Evolutionary conservation across 1,140 invertebrate genomes (phyloP).

Genomic region (Rhynchophorus ferrugineus): DNA sequence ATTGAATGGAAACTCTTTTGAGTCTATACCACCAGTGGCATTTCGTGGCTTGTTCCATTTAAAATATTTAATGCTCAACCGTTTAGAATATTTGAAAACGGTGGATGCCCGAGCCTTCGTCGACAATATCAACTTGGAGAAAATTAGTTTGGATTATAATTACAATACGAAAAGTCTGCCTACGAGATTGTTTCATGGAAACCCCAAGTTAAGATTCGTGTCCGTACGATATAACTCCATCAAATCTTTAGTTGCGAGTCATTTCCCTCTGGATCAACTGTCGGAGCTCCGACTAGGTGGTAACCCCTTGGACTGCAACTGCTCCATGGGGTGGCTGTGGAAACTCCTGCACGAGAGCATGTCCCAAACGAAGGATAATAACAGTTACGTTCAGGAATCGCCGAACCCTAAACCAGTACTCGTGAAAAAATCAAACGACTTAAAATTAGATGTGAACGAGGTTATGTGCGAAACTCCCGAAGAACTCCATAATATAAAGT

Average conservation of each 20-base stretch:
- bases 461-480: conserved; percentile 49
- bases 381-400: conserved; percentile 26
- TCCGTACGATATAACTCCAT: conserved; percentile 65
- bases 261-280: conserved; percentile 70
- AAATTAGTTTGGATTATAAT: conserved; percentile 69
- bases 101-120: conserved; percentile 71
- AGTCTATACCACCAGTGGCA: conserved; percentile 58
- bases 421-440: conserved; percentile 19
- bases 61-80: conserved; percentile 61
- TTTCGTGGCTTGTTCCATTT: conserved; percentile 75
- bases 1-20: conserved; percentile 69
- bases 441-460: conserved; percentile 41
- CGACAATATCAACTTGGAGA: conserved; percentile 75
- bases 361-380: conserved; percentile 28
- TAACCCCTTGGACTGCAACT: conserved; percentile 81
- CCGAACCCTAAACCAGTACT: conserved; percentile 14
- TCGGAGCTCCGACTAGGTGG: conserved; percentile 63
- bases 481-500: conserved; percentile 42
- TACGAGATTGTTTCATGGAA: conserved; percentile 64
- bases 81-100: conserved; percentile 53
- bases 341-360: conserved; percentile 54
- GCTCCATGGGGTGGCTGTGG: conserved; percentile 80
- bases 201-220: conserved; percentile 62
- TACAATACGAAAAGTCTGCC: conserved; percentile 60
- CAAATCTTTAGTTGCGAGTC: conserved; percentile 63